phyloP scores from a whole-genome alignment of 1,140 invertebrate genomes.

The roundworm (Caenorhabditis elegans) region WBcel235 BX284604.4:11298501-11299000 shows the following conservation, averaged over 20 bases:
- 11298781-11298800: neutral
- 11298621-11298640: too few species aligned
- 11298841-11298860: neutral
- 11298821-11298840: neutral
- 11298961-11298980: neutral
- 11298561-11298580: too few species aligned
- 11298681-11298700: neutral
- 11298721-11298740: slow-evolving; percentile 25
- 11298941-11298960: neutral
- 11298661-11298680: neutral
- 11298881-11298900: neutral
- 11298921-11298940: too few species aligned
- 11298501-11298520: too few species aligned
- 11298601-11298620: too few species aligned
- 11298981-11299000: neutral
- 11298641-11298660: too few species aligned
- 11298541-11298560: too few species aligned
- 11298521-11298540: too few species aligned
- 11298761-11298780: neutral
- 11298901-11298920: neutral
- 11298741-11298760: slow-evolving; percentile 12
- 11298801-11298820: neutral
- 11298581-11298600: too few species aligned
- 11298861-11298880: neutral
- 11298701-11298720: slow-evolving; percentile 29